phyloP scores from a whole-genome alignment of 1,140 invertebrate species.

The Bactericera cockerelli region DNA sequence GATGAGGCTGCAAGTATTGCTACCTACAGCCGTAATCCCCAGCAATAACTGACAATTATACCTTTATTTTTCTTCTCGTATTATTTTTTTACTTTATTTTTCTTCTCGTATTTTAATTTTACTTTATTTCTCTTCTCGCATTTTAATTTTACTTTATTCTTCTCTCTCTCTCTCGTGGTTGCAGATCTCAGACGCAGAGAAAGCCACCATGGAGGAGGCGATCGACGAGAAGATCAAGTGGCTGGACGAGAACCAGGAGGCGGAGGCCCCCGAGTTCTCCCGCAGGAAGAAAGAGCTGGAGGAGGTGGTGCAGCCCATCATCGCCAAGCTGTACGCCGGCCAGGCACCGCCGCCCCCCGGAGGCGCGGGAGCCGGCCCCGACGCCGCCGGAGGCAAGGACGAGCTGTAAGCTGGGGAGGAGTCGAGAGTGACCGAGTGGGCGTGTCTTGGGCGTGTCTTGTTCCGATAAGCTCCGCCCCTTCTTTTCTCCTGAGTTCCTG shows the following conservation, averaged over 20 bases:
- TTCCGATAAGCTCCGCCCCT: neutral
- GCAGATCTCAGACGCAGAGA: slow-evolving; percentile 68
- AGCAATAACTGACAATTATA: no score
- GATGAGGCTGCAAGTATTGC: no score
- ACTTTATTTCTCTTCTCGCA: no score
- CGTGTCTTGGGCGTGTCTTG: slow-evolving; percentile 1
- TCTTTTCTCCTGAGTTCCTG: no score
- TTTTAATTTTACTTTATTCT: no score
- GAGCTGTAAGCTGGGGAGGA: slow-evolving; percentile 81
- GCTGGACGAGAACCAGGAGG: slow-evolving; percentile 91
- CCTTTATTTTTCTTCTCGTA: no score
- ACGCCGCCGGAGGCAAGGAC: slow-evolving; percentile 72
- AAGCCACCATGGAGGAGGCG: slow-evolving; percentile 86
- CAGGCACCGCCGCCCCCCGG: slow-evolving; percentile 57
- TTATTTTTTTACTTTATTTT: no score
- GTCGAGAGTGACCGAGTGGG: no score
- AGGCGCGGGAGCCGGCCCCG: slow-evolving; percentile 38
- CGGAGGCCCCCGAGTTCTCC: slow-evolving; percentile 85
- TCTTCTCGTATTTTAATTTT: no score
- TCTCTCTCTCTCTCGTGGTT: slow-evolving; percentile 16
- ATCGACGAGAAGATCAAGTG: slow-evolving; percentile 97
- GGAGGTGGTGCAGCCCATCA: slow-evolving; percentile 91
- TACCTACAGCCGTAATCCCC: no score
- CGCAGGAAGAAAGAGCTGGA: slow-evolving; percentile 95
- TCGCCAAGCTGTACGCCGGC: slow-evolving; percentile 89